Base-by-base conservation (phyloP, 2,797 vertebrate genomes). In the Artibeus jamaicensis region DNA sequence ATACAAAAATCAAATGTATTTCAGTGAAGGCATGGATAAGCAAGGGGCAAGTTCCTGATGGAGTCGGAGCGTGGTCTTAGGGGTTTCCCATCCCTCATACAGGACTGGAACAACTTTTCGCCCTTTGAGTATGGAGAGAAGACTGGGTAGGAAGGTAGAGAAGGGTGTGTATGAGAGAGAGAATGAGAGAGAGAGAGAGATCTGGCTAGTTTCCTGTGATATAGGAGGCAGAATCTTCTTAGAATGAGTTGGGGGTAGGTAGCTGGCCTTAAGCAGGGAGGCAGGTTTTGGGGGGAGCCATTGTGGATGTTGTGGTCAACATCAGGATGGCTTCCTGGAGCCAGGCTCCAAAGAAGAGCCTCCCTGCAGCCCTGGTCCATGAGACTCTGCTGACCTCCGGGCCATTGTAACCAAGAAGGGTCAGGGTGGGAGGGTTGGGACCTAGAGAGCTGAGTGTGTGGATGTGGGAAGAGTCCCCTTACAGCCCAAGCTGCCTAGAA, bases 401-500 rank as follows among this genome's bases (percentile, higher is more conserved):
- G 24, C 29, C n/a, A 37, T 62, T 37, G 34, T 24, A 14, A 32
- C 67, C 46, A 46, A 82, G 81, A 46, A 76, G 73, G 22, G 2
- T 82, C 74, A 37, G 55, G 22, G 4, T 67, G 32, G 37, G 9
- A 57, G 39, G 48, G 15, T 21, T 26, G 8, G 32, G 89, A 57
- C 50, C 73, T 57, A n/a, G 77, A 87, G 74, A 70, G 26, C 21
- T 6, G 32, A 78, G 84, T 65, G 12, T n/a, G 26, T 19, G 6
- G 14, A 32, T 29, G 65, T 32, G 46, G 29, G 70, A 10, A 68
- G 76, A 18, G 42, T 50, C 14, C 21, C 3, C 1, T 14, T 67
- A 71, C 0, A 0, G 8, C 12, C 81, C 22, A 10, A 79, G 44
- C 68, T 12, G 0, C 5, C 0, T 3, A 7, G 68, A 68, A n/a